Conservation (phyloP, 2,113 vertebrate genomes). For the Perca schrenkii region DNA sequence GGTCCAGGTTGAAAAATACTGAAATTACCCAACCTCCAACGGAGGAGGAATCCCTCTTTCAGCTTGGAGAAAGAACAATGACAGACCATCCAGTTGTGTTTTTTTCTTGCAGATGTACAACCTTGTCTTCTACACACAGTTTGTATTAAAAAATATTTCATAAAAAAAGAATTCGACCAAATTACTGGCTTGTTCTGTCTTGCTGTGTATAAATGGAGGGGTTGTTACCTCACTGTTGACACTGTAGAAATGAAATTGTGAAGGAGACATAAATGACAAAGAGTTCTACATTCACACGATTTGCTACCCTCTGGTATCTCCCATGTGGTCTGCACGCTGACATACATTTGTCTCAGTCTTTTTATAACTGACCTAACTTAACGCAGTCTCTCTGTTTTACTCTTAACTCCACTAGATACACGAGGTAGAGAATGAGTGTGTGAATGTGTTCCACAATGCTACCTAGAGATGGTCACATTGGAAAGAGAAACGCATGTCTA, state of each 20-base stretch:
- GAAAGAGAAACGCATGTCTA: background rate
- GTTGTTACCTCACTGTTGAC: background rate
- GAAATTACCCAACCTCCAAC: too few relatives aligned
- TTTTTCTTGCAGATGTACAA: background rate
- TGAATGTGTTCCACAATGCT: background rate
- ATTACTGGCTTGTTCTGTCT: background rate
- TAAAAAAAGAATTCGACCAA: background rate
- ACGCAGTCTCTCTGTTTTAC: background rate
- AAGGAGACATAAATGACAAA: background rate
- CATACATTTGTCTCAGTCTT: constrained; percentile 27
- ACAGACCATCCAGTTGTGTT: background rate
- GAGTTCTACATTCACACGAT: background rate
- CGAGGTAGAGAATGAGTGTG: background rate
- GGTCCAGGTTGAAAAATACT: too few relatives aligned
- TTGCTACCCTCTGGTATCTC: background rate
- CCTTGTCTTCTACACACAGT: background rate
- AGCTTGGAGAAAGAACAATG: background rate
- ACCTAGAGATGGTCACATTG: background rate
- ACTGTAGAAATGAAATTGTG: background rate
- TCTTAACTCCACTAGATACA: background rate
- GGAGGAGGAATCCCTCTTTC: background rate
- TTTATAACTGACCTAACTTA: constrained; percentile 34
- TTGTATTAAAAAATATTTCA: constrained; percentile 7
- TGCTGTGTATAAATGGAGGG: background rate
- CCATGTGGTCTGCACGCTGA: constrained; percentile 17